These are phyloP conservation scores for Thalassaphorura encarpata DNA, from an alignment of 1,140 invertebrate species.

Conservation along the genomic window DNA sequence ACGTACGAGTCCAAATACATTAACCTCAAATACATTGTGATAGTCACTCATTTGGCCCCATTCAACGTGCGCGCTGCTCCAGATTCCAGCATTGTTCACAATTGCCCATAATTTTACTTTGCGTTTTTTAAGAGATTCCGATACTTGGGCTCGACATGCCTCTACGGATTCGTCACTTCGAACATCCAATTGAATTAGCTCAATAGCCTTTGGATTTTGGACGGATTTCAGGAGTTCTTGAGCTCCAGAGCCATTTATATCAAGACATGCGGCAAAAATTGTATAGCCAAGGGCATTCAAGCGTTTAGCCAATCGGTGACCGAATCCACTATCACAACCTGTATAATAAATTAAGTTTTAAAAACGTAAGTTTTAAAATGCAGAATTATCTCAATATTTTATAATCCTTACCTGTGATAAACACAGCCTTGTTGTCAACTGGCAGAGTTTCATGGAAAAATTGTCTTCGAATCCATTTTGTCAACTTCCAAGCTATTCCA, in stretches of 20 bases:
- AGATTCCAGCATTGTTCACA: constrained; percentile 70
- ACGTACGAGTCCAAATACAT: constrained; percentile 44
- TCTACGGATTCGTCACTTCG: constrained; percentile 36
- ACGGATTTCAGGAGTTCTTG: constrained; percentile 34
- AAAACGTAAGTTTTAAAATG: not conserved
- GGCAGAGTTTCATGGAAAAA: not conserved
- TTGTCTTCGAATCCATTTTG: not conserved
- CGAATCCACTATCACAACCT: constrained; percentile 41
- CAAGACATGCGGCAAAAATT: constrained; percentile 45
- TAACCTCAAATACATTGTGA: constrained; percentile 42
- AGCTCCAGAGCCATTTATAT: constrained; percentile 41
- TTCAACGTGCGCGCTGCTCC: constrained; percentile 44
- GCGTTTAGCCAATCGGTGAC: constrained; percentile 37
- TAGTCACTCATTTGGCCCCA: constrained; percentile 38
- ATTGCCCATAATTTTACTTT: constrained; percentile 64
- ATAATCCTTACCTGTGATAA: not conserved
- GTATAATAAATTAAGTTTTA: no score
- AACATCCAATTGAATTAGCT: constrained; percentile 36
- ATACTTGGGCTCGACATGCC: constrained; percentile 11
- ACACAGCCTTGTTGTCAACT: not conserved
- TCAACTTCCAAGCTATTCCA: not conserved
- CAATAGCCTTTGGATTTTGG: constrained; percentile 33
- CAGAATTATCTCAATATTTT: not conserved
- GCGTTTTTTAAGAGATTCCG: constrained; percentile 14
- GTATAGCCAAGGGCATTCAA: constrained; percentile 39